These are phyloP conservation scores for Crenuchus spilurus DNA, from an alignment of 2,797 vertebrate genomes.

Conservation along the genomic window DNA sequence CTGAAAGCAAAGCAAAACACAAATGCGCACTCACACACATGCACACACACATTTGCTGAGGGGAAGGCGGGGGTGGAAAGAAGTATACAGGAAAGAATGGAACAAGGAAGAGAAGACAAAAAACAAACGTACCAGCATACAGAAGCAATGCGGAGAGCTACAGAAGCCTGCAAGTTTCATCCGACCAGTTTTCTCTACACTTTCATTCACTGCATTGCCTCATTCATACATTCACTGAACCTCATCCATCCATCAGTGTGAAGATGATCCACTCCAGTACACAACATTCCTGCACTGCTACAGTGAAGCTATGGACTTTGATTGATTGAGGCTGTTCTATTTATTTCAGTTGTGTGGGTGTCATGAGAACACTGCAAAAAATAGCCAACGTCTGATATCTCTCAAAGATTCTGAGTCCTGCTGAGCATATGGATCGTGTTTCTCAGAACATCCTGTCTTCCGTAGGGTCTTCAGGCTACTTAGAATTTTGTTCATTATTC, in stretches of 20 bases:
- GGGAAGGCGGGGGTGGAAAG: conserved; percentile 45
- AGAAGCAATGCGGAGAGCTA: background rate
- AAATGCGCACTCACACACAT: background rate
- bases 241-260: background rate
- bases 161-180: background rate
- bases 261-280: background rate
- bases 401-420: no score
- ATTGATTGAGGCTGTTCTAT: no score
- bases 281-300: background rate
- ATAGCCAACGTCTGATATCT: no score
- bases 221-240: background rate
- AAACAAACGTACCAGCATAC: conserved; percentile 34
- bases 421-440: no score
- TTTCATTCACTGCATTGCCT: background rate
- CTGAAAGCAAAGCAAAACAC: conserved; percentile 30
- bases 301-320: background rate
- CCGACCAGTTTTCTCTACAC: background rate
- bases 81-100: conserved; percentile 36
- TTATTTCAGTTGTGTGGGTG: no score
- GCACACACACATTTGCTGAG: conserved; percentile 1
- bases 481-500: no score
- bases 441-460: no score
- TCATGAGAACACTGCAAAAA: no score
- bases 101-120: conserved; percentile 43
- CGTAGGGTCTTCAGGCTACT: no score